Evolutionary conservation across 2,888 invertebrate species (phyloP).

Genomic region (Clunio marinus): DNA sequence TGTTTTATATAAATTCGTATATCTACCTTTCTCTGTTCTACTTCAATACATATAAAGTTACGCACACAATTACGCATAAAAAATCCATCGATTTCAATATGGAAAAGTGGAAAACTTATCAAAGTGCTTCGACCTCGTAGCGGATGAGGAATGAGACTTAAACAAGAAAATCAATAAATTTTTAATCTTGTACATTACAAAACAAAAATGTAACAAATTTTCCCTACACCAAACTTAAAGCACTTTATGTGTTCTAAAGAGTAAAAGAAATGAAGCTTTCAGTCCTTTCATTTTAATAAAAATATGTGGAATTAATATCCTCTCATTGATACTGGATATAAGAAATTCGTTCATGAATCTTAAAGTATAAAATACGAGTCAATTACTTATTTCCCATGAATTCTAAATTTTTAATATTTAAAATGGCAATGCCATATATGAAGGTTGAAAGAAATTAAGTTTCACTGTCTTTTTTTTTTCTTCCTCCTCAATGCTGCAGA

Average conservation of each 20-base stretch:
- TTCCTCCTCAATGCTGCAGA: neutral
- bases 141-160: neutral
- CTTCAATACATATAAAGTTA: neutral
- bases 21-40: neutral
- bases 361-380: too few relatives aligned
- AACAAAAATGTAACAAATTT: too few relatives aligned
- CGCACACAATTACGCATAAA: conserved; percentile 1
- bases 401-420: neutral
- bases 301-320: too few relatives aligned
- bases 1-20: neutral
- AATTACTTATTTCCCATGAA: too few relatives aligned
- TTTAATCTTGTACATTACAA: neutral
- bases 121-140: neutral
- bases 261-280: too few relatives aligned
- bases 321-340: too few relatives aligned
- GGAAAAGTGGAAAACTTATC: neutral
- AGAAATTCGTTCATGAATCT: too few relatives aligned
- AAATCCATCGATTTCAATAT: conserved; percentile 1
- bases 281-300: too few relatives aligned
- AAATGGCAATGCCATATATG: neutral
- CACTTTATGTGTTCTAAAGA: too few relatives aligned
- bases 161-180: conserved; percentile 7
- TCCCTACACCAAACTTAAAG: neutral
- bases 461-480: neutral
- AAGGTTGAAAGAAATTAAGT: neutral